These are phyloP conservation scores for Rhopalosiphum nymphaeae DNA, from an alignment of 2,888 invertebrate species.

Conservation along the genomic window DNA sequence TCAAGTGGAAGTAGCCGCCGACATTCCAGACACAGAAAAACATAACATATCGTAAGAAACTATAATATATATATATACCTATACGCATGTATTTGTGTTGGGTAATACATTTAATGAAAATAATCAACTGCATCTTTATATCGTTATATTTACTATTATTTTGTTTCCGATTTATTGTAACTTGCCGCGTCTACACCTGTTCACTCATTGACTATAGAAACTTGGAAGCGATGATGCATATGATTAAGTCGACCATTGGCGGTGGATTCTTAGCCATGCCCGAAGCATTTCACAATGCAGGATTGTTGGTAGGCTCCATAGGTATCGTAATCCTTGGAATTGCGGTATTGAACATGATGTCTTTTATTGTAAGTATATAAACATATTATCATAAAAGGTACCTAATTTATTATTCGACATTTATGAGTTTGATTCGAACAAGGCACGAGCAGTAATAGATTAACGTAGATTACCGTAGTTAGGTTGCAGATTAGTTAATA, in stretches of 20 bases:
- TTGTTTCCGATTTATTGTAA: not conserved
- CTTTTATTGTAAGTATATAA: constrained; percentile 34
- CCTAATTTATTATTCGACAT: not conserved
- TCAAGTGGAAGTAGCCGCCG: not conserved
- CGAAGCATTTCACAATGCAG: constrained; percentile 30
- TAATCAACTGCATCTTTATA: not conserved
- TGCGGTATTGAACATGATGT: constrained; percentile 25
- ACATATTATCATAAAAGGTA: not conserved
- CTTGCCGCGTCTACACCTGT: not conserved
- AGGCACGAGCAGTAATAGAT: fast-evolving
- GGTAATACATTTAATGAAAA: not conserved
- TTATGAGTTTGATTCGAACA: not conserved
- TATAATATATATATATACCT: not conserved
- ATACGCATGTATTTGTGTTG: not conserved
- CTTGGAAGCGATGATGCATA: not conserved
- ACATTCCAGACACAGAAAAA: not conserved
- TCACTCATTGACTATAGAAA: constrained; percentile 4
- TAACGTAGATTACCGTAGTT: not conserved
- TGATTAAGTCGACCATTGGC: constrained; percentile 41
- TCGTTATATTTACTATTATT: not conserved
- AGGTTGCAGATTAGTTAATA: not conserved
- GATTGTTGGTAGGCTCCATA: not conserved
- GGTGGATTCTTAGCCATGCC: constrained; percentile 52
- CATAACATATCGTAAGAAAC: not conserved
- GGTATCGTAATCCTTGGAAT: not conserved